A percentile compares a stretch with the other conserved stretches of the same genome.
These are phyloP conservation scores for Menidia menidia DNA, from an alignment of 2,797 vertebrate genomes.

Conservation along the genomic window DNA sequence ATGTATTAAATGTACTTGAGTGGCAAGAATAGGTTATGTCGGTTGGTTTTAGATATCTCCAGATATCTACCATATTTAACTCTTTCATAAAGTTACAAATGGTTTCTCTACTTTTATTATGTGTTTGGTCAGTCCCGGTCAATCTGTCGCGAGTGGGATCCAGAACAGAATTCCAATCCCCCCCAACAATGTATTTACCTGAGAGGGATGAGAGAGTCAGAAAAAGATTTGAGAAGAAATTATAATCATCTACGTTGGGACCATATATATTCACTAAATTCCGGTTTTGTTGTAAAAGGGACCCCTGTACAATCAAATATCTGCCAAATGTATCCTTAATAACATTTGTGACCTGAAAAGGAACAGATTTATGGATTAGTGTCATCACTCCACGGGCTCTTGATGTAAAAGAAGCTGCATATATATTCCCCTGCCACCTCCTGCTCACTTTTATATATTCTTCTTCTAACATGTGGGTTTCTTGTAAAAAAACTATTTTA, in stretches of 20 bases:
- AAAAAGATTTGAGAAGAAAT: neutral
- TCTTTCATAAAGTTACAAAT: neutral
- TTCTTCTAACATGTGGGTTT: neutral
- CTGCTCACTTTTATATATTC: neutral
- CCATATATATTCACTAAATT: neutral
- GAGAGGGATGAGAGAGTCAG: neutral
- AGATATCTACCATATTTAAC: neutral
- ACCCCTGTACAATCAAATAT: slow-evolving; percentile 9
- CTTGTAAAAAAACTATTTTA: neutral
- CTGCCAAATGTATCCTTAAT: neutral
- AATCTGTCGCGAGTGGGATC: neutral
- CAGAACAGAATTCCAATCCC: slow-evolving; percentile 1
- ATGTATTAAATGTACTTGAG: neutral
- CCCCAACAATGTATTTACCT: neutral
- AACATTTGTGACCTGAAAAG: neutral
- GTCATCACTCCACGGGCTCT: neutral
- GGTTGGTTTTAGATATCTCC: neutral
- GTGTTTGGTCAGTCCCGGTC: neutral
- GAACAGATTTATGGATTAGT: neutral
- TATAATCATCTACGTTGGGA: neutral
- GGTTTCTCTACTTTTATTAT: neutral
- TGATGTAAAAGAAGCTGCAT: neutral
- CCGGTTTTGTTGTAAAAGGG: neutral
- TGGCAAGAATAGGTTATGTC: neutral
- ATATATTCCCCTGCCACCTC: neutral